A percentile compares a stretch with the other conserved stretches of the same genome.
These are phyloP conservation scores for Microctonus brassicae DNA, from an alignment of 2,888 invertebrate genomes.

Conservation along the genomic window DNA sequence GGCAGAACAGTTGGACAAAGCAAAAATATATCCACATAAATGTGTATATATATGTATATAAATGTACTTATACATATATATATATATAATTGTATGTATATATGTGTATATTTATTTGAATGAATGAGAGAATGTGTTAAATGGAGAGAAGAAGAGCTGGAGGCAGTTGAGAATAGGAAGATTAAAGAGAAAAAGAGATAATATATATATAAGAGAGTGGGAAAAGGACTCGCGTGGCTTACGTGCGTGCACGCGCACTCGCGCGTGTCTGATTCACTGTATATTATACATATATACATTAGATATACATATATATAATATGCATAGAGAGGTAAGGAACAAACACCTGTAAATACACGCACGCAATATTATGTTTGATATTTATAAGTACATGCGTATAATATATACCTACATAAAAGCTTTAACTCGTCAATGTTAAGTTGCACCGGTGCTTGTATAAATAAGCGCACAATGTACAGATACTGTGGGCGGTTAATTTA, in stretches of 20 bases:
- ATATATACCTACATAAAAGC: not conserved
- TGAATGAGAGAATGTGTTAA: not conserved
- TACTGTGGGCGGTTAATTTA: not conserved
- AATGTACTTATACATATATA: not conserved
- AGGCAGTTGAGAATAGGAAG: constrained; percentile 19
- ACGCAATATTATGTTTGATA: not conserved
- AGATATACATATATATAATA: not conserved
- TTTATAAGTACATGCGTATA: not conserved
- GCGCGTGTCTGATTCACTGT: constrained; percentile 8
- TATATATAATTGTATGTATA: not conserved
- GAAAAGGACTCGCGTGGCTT: constrained; percentile 34
- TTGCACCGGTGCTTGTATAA: not conserved
- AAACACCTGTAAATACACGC: not conserved
- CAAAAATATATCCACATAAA: not conserved
- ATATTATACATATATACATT: too few species aligned
- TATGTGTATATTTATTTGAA: not conserved
- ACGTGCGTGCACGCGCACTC: constrained; percentile 21
- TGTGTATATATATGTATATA: not conserved
- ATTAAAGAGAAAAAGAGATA: constrained; percentile 15
- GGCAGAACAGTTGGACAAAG: constrained; percentile 42
- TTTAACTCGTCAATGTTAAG: not conserved
- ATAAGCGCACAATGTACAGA: not conserved
- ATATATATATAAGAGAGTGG: too few species aligned
- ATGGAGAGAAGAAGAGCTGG: not conserved
- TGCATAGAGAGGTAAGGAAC: not conserved